Percentiles rank a stretch among this genome's conserved stretches.
Conservation (phyloP, 2,888 invertebrate species). For the Leistus spinibarbis region DNA sequence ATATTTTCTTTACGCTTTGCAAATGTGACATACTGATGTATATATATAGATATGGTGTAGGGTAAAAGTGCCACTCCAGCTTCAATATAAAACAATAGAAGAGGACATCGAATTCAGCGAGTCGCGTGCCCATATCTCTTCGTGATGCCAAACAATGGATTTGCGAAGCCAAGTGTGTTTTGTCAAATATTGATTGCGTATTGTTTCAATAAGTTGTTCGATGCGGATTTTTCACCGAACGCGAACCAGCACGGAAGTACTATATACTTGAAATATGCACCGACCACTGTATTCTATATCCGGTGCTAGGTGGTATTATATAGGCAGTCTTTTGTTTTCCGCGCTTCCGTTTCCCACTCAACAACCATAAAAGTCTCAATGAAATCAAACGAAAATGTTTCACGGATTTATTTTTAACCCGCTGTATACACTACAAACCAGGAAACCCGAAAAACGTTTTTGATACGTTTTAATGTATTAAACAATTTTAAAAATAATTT, state of each 20-base stretch:
- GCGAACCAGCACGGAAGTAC: constrained; percentile 16
- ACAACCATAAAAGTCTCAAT: background rate
- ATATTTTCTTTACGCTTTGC: too few species aligned
- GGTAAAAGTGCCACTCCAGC: too few species aligned
- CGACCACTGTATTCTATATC: constrained; percentile 5
- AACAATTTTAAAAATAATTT: too few species aligned
- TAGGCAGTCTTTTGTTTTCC: constrained; percentile 17
- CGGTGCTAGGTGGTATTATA: background rate
- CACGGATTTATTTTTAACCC: background rate
- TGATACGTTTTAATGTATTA: too few species aligned
- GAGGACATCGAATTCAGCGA: too few species aligned
- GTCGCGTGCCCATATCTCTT: constrained; percentile 2
- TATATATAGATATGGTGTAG: too few species aligned
- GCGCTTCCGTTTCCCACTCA: background rate
- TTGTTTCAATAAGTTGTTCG: constrained; percentile 33
- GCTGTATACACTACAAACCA: too few species aligned
- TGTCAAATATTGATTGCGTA: constrained; percentile 39
- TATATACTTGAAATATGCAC: constrained; percentile 35
- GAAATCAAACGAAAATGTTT: too few species aligned
- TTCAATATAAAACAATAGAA: too few species aligned
- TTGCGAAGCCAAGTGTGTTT: constrained; percentile 27
- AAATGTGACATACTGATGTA: too few species aligned
- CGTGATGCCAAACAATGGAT: constrained; percentile 39
- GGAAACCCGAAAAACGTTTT: too few species aligned
- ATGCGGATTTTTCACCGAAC: constrained; percentile 15